A percentile compares a stretch with the other conserved stretches of the same genome.
Conservation (phyloP, 2,888 invertebrate genomes). For the Muschampia plurimacula region DNA sequence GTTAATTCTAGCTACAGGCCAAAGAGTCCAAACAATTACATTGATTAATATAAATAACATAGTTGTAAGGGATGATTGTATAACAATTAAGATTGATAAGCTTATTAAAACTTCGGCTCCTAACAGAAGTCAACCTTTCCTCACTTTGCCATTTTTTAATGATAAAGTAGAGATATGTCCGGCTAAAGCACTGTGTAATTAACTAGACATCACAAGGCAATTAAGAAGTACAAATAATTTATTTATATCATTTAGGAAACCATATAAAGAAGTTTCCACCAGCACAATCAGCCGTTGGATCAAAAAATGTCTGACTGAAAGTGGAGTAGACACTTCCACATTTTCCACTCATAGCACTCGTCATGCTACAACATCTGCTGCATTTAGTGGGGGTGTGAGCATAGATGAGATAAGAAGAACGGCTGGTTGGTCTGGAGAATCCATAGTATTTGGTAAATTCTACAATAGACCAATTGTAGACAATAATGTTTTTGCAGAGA, state of each 20-base stretch:
- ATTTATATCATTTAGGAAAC: conserved; percentile 1
- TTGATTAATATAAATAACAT: neutral
- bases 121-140: neutral
- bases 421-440: neutral
- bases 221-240: neutral
- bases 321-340: neutral
- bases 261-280: neutral
- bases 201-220: neutral
- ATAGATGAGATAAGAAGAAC: neutral
- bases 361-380: neutral
- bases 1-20: conserved; percentile 2
- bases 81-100: neutral
- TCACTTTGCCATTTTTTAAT: neutral
- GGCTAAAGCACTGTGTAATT: neutral
- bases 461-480: conserved; percentile 2
- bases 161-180: neutral
- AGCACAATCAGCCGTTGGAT: conserved; percentile 3
- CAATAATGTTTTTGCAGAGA: neutral
- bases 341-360: conserved; percentile 3
- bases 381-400: neutral
- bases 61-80: neutral
- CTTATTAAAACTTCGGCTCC: neutral
- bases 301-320: neutral
- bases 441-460: neutral
- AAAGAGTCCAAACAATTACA: neutral